These are phyloP conservation scores for Ametastegia equiseti DNA, from an alignment of 2,888 invertebrate species.

Conservation along the genomic window DNA sequence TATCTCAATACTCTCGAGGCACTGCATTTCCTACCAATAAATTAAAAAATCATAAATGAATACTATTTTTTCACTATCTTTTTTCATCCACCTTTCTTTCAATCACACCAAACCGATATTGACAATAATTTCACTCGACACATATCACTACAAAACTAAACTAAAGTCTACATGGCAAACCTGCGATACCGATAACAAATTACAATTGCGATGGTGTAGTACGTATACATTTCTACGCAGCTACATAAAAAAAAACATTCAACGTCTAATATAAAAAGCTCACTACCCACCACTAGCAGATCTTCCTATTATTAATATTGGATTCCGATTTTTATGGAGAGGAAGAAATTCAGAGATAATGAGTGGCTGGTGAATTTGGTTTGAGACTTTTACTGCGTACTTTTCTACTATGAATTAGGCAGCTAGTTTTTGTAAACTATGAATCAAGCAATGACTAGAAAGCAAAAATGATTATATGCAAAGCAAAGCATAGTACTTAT, in stretches of 20 bases:
- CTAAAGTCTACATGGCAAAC: not conserved
- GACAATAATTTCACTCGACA: not conserved
- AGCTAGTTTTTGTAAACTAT: too few relatives aligned
- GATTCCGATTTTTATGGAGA: not conserved
- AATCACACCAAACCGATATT: not conserved
- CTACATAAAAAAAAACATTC: not conserved
- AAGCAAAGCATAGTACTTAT: too few relatives aligned
- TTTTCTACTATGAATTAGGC: too few relatives aligned
- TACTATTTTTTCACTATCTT: not conserved
- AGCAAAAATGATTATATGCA: not conserved
- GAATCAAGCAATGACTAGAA: not conserved
- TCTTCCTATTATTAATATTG: too few relatives aligned
- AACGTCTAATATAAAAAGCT: not conserved
- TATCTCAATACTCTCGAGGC: slow-evolving; percentile 36
- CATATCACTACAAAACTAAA: not conserved
- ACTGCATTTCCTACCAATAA: slow-evolving; percentile 28
- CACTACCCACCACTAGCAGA: not conserved
- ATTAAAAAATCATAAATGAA: not conserved
- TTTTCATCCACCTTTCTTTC: not conserved
- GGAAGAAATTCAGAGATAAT: not conserved
- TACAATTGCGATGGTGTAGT: not conserved
- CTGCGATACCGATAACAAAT: not conserved
- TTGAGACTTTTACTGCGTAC: not conserved
- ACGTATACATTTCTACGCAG: not conserved
- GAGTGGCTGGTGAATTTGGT: not conserved